A percentile compares a stretch with the other conserved stretches of the same genome.
Conservation (phyloP, 1,140 invertebrate species). For the Zaprionus inermis region DNA sequence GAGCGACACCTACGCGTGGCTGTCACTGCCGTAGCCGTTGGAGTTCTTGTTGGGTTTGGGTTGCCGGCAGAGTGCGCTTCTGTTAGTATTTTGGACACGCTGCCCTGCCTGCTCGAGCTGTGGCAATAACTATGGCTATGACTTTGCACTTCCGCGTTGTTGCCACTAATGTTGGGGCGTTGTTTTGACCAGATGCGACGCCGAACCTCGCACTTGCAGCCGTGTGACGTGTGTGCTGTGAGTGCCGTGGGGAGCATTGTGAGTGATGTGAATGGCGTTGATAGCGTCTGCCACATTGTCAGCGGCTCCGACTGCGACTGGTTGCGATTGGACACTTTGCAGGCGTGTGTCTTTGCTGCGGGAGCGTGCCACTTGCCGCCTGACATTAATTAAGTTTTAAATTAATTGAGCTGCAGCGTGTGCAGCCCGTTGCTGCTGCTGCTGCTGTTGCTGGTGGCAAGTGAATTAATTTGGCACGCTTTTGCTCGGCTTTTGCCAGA, state of each 20-base stretch:
- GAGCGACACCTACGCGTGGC: conserved; percentile 59
- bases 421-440: conserved; percentile 5
- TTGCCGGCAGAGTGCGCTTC: conserved; percentile 42
- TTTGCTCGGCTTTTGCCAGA: conserved; percentile 38
- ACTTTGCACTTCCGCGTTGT: conserved; percentile 71
- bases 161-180: conserved; percentile 36
- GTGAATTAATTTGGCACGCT: conserved; percentile 46
- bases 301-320: conserved; percentile 15
- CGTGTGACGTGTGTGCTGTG: conserved; percentile 23
- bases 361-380: conserved; percentile 20
- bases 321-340: conserved; percentile 43
- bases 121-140: conserved; percentile 26
- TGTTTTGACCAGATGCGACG: conserved; percentile 44
- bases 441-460: background rate
- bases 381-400: conserved; percentile 79
- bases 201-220: conserved; percentile 44
- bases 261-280: conserved; percentile 69
- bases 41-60: conserved; percentile 3
- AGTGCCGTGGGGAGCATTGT: conserved; percentile 28
- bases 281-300: conserved; percentile 79
- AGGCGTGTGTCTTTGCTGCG: conserved; percentile 17
- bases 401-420: conserved; percentile 55
- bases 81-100: conserved; percentile 49
- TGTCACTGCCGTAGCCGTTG: conserved; percentile 4
- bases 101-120: background rate